Evolutionary conservation across 2,888 invertebrate species (phyloP).

Genomic region (Ennomos fuscantarius): DNA sequence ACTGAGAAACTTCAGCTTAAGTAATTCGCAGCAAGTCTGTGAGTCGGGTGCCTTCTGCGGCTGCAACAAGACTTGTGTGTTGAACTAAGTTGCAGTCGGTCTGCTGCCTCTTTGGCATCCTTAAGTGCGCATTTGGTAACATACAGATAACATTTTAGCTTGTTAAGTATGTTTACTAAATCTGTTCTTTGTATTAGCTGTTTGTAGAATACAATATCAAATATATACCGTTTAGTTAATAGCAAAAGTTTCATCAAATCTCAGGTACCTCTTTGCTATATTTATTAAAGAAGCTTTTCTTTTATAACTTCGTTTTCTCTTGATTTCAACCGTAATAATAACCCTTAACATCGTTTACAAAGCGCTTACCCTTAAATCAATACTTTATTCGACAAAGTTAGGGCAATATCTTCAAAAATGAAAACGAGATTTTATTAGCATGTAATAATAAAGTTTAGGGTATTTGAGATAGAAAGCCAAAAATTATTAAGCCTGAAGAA

Average conservation of each 20-base stretch:
- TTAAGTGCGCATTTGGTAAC: slow-evolving; percentile 18
- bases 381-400: slow-evolving; percentile 13
- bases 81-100: slow-evolving; percentile 26
- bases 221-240: no score
- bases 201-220: no score
- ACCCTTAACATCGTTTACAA: not conserved
- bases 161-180: not conserved
- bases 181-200: no score
- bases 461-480: not conserved
- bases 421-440: slow-evolving; percentile 10
- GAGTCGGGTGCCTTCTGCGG: slow-evolving; percentile 20
- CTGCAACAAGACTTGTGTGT: slow-evolving; percentile 26
- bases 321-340: slow-evolving; percentile 1
- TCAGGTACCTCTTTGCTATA: not conserved
- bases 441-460: slow-evolving; percentile 6
- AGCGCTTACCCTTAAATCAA: slow-evolving; percentile 6
- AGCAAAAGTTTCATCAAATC: no score
- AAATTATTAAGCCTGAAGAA: not conserved
- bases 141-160: not conserved
- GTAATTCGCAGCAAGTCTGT: slow-evolving; percentile 28
- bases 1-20: slow-evolving; percentile 37
- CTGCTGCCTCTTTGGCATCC: slow-evolving; percentile 16
- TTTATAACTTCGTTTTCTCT: not conserved
- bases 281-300: slow-evolving; percentile 4
- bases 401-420: slow-evolving; percentile 9